Conservation (phyloP, 2,797 vertebrate genomes). For the Enteromius trimaculatus region DNA sequence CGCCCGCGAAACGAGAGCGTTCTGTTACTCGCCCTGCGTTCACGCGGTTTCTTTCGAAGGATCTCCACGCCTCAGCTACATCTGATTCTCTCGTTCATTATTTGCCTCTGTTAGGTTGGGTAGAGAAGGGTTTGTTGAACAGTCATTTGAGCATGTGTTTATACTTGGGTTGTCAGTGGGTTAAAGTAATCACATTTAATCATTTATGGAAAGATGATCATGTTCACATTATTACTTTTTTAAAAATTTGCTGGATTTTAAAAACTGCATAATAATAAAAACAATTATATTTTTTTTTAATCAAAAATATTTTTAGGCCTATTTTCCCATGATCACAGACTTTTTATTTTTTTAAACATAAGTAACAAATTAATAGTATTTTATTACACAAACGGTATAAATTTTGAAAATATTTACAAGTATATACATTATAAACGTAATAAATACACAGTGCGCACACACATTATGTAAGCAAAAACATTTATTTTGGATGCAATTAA, state of each 20-base stretch:
- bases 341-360: not conserved
- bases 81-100: constrained; percentile 27
- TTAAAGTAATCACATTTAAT: constrained; percentile 33
- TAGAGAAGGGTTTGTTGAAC: constrained; percentile 25
- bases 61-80: not conserved
- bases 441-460: no score
- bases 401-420: no score
- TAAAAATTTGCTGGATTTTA: not conserved
- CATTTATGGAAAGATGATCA: not conserved
- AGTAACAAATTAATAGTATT: not conserved
- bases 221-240: not conserved
- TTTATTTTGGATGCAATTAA: no score
- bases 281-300: not conserved
- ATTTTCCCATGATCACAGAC: not conserved
- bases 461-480: no score
- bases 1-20: constrained; percentile 49
- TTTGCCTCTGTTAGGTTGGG: constrained; percentile 15
- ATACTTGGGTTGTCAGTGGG: not conserved
- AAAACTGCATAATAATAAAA: not conserved
- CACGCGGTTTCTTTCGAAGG: constrained; percentile 13
- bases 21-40: constrained; percentile 34
- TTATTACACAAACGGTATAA: not conserved
- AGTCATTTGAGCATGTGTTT: constrained; percentile 22
- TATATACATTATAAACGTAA: no score
- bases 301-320: not conserved